Evolutionary conservation across 2,113 vertebrate species (phyloP).

Genomic region (Gymnorhina tibicen): DNA sequence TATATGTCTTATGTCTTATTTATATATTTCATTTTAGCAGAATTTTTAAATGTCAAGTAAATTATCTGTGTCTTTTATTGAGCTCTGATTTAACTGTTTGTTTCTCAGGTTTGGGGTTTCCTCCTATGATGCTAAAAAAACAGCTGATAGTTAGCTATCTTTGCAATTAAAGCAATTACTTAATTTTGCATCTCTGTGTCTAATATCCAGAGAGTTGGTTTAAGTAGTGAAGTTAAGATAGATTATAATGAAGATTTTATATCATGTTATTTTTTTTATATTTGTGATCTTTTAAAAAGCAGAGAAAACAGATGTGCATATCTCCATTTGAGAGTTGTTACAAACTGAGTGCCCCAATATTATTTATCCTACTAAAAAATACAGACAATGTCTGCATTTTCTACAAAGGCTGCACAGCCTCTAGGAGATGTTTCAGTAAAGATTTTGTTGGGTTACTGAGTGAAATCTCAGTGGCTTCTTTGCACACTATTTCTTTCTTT

Average conservation of each 20-base stretch:
- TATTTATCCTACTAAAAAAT: not conserved
- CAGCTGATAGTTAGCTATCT: not conserved
- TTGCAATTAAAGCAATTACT: not conserved
- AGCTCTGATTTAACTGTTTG: not conserved
- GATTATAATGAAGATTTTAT: not conserved
- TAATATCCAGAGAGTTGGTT: not conserved
- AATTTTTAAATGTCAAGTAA: not conserved
- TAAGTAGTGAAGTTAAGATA: not conserved
- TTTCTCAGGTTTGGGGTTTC: not conserved
- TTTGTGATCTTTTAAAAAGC: not conserved
- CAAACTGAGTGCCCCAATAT: not conserved
- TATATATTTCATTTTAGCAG: not conserved
- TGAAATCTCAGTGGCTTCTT: not conserved
- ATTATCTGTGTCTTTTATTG: not conserved
- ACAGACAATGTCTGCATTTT: not conserved
- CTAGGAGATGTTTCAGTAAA: not conserved
- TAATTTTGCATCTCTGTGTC: not conserved
- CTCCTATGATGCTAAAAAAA: not conserved
- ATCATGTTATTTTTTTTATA: not conserved
- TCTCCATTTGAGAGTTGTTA: not conserved
- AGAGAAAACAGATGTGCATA: accelerated
- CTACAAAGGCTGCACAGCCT: not conserved
- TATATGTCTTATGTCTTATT: not conserved
- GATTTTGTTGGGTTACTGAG: not conserved
- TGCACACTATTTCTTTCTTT: constrained; percentile 45